phyloP scores from a whole-genome alignment of 2,888 invertebrate species.

The Temnothorax unifasciatus region DNA sequence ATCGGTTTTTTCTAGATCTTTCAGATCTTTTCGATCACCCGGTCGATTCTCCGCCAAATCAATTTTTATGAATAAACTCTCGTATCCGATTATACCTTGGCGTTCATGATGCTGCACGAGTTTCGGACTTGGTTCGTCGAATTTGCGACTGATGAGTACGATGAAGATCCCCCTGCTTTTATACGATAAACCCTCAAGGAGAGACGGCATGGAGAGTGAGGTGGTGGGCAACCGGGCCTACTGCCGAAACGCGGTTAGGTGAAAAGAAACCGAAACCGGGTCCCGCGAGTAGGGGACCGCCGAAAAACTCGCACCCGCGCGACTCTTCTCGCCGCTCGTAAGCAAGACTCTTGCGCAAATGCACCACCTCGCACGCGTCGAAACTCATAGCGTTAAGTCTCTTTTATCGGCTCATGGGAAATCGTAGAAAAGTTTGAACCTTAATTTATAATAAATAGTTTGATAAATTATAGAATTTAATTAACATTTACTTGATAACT shows the following conservation, averaged over 20 bases:
- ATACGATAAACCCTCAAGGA: constrained; percentile 80
- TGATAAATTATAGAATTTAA: not conserved
- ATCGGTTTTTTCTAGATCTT: not conserved
- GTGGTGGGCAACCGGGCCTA: constrained; percentile 70
- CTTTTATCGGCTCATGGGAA: not conserved
- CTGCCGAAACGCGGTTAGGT: constrained; percentile 64
- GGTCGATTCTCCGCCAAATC: not conserved
- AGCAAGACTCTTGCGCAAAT: constrained; percentile 61
- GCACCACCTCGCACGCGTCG: constrained; percentile 16
- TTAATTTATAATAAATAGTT: not conserved
- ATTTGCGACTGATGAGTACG: constrained; percentile 82
- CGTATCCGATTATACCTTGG: constrained; percentile 78
- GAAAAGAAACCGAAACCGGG: constrained; percentile 76
- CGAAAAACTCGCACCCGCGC: constrained; percentile 66
- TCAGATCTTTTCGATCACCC: not conserved
- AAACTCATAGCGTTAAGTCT: constrained; percentile 28
- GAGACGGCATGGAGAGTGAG: constrained; percentile 64
- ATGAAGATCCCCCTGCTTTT: constrained; percentile 81
- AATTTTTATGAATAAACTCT: constrained; percentile 5
- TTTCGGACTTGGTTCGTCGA: constrained; percentile 73
- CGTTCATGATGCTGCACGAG: constrained; percentile 80
- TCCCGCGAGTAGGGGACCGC: constrained; percentile 59
- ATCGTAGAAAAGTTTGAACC: not conserved
- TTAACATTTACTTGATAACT: too few species aligned
- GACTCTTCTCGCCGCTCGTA: constrained; percentile 38